Percentiles rank a stretch among this genome's conserved stretches.
Evolutionary conservation across 2,888 invertebrate genomes (phyloP).

Genomic region (Yponomeuta sedellus): DNA sequence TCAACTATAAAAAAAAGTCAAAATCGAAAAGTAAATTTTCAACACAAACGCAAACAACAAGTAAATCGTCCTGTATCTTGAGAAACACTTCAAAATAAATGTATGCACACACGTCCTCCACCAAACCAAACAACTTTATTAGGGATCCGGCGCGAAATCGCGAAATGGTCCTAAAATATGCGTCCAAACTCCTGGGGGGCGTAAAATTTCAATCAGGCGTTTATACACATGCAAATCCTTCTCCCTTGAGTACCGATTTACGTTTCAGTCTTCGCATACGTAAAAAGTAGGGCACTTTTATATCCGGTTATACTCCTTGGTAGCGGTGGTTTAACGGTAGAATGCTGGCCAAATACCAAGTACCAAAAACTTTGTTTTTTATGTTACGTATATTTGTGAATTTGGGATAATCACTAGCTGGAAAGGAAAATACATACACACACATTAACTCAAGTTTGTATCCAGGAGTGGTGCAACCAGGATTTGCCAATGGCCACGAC

Average conservation of each 20-base stretch:
- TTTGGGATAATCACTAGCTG: too few relatives aligned
- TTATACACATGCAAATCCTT: conserved; percentile 64
- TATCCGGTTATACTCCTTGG: background rate
- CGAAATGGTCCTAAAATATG: conserved; percentile 52
- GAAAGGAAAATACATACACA: too few relatives aligned
- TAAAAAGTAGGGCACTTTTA: conserved; percentile 12
- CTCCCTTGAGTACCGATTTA: conserved; percentile 15
- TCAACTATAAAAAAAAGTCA: too few relatives aligned
- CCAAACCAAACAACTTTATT: conserved; percentile 38
- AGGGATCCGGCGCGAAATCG: conserved; percentile 48
- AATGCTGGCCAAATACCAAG: too few relatives aligned
- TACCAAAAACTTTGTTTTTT: too few relatives aligned
- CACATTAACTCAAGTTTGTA: too few relatives aligned
- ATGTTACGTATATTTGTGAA: too few relatives aligned
- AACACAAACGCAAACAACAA: too few relatives aligned
- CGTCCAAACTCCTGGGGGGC: conserved; percentile 60
- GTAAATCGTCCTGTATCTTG: background rate
- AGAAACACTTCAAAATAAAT: background rate
- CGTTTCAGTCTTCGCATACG: conserved; percentile 8
- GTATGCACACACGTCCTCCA: background rate
- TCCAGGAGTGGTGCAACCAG: too few relatives aligned
- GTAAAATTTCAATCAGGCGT: conserved; percentile 70
- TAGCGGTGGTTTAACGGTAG: background rate
- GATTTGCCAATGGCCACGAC: too few relatives aligned
- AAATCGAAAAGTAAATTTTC: too few relatives aligned